Evolutionary conservation across 1,140 invertebrate species (phyloP).

Genomic region (Scaptomyza pallida): DNA sequence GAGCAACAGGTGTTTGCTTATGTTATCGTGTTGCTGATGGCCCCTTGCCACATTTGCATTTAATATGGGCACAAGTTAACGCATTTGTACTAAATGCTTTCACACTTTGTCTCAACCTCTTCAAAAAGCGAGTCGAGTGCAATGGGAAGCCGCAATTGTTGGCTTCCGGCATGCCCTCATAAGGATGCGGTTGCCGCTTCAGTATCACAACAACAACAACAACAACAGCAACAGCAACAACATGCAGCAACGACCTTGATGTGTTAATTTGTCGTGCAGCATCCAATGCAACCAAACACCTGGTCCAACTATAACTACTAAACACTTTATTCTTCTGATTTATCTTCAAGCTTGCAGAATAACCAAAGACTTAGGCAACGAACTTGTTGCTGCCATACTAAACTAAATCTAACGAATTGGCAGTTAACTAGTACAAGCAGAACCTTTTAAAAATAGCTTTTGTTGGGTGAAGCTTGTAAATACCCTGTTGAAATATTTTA

Average conservation of each 20-base stretch:
- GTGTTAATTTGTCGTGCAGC: conserved; percentile 74
- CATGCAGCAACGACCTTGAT: conserved; percentile 71
- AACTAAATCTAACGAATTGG: conserved; percentile 7
- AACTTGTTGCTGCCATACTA: conserved; percentile 40
- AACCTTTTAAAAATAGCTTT: background rate
- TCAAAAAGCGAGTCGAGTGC: conserved; percentile 17
- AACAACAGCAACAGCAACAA: conserved; percentile 14
- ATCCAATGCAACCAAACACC: conserved; percentile 30
- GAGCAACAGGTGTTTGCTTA: conserved; percentile 65
- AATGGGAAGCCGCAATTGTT: conserved; percentile 53
- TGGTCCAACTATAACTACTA: conserved; percentile 23
- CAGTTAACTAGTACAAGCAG: background rate
- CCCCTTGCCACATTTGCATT: conserved; percentile 67
- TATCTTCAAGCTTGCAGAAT: conserved; percentile 4
- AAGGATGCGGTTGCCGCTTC: conserved; percentile 28
- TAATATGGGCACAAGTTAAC: conserved; percentile 66
- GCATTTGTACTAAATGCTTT: conserved; percentile 73
- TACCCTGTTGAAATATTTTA: background rate
- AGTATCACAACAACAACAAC: conserved; percentile 22
- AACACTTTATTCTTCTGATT: conserved; percentile 13
- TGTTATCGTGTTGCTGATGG: conserved; percentile 15
- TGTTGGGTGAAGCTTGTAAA: background rate
- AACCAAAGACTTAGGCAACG: conserved; percentile 62
- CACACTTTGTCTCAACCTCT: conserved; percentile 55
- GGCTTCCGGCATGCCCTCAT: conserved; percentile 55